Percentiles rank a stretch among this genome's conserved stretches.
Conservation (phyloP, 2,888 invertebrate species). For the Atethmia centrago region DNA sequence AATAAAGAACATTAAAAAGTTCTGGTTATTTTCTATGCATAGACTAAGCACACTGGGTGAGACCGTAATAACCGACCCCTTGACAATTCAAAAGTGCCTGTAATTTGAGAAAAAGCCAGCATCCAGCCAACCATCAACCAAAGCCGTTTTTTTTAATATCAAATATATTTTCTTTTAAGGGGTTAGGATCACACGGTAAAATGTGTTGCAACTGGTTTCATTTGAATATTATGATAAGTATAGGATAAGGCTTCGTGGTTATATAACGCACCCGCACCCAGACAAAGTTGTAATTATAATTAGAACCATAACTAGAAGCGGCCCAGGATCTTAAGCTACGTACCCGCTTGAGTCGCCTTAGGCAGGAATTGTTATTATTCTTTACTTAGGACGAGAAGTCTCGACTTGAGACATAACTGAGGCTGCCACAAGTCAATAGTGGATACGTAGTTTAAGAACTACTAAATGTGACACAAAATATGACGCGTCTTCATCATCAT, state of each 20-base stretch:
- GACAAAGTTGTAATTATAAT: background rate
- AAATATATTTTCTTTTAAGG: background rate
- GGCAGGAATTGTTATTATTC: background rate
- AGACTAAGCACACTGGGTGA: too few species aligned
- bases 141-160: background rate
- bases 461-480: background rate
- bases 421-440: background rate
- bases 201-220: background rate
- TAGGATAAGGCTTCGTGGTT: constrained; percentile 1
- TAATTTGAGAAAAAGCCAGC: too few species aligned
- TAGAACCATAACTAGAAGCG: background rate
- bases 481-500: background rate
- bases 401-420: background rate
- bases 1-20: too few species aligned
- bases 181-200: constrained; percentile 10
- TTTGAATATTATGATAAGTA: constrained; percentile 15
- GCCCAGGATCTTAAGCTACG: constrained; percentile 1
- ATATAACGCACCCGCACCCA: background rate
- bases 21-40: too few species aligned
- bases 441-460: too few species aligned
- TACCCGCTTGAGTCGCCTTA: background rate
- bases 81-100: too few species aligned
- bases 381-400: background rate
- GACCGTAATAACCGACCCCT: too few species aligned
- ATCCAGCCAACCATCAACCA: too few species aligned